Percentiles rank a stretch among this genome's conserved stretches.
phyloP scores from a whole-genome alignment of 2,888 invertebrate species.

The Sycophila texana region DNA sequence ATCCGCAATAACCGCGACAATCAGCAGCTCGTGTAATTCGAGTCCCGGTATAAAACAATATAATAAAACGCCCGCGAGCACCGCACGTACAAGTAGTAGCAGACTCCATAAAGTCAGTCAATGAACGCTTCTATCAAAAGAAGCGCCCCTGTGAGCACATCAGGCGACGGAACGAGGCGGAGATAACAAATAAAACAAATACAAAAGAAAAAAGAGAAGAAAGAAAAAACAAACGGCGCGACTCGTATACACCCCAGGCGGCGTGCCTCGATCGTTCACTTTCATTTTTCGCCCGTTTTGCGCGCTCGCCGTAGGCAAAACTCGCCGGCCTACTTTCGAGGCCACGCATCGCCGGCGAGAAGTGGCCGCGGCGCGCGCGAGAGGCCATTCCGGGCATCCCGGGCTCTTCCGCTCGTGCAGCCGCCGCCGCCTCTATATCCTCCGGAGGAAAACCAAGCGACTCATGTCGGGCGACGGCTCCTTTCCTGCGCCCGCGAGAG shows the following conservation, averaged over 20 bases:
- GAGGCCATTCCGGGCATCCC: slow-evolving; percentile 33
- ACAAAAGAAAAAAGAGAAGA: background rate
- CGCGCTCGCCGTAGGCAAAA: background rate
- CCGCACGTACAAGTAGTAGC: no score
- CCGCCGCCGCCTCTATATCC: background rate
- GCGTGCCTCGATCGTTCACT: slow-evolving; percentile 25
- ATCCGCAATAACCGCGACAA: no score
- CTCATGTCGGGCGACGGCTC: background rate
- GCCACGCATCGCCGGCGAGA: background rate
- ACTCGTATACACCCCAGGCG: background rate
- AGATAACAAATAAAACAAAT: no score
- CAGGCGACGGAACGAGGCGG: no score
- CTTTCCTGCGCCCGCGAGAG: no score
- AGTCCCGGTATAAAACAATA: no score
- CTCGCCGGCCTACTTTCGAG: slow-evolving; percentile 42
- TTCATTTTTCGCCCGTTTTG: slow-evolving; percentile 38
- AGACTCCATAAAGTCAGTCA: no score
- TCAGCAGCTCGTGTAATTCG: no score
- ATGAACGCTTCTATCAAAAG: no score
- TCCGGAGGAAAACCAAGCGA: slow-evolving; percentile 3
- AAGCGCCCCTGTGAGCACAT: no score
- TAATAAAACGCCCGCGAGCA: no score
- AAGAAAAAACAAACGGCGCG: background rate
- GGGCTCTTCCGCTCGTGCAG: slow-evolving; percentile 31
- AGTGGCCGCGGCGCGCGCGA: background rate